Evolutionary conservation across 2,797 vertebrate genomes (phyloP).

Genomic region (Brachymystax lenok): DNA sequence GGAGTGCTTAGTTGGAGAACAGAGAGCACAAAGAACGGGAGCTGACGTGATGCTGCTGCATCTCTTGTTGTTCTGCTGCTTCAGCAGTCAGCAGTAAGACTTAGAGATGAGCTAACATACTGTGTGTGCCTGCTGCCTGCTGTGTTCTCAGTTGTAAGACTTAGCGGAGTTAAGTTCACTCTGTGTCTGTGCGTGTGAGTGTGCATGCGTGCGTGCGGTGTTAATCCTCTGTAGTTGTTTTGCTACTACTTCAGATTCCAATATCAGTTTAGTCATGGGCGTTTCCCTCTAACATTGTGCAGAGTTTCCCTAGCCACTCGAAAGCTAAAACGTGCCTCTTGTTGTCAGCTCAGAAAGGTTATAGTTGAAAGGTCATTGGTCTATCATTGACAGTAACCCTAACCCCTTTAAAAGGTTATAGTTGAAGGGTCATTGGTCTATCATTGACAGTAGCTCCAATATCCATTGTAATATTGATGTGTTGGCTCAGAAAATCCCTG

Average conservation of each 20-base stretch:
- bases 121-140: not conserved
- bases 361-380: not conserved
- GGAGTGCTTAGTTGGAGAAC: not conserved
- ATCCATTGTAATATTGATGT: no score
- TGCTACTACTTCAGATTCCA: conserved; percentile 1
- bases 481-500: no score
- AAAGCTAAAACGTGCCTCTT: not conserved
- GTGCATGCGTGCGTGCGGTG: not conserved
- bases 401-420: no score
- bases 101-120: conserved; percentile 12
- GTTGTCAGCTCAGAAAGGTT: not conserved
- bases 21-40: not conserved
- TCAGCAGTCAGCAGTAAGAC: conserved; percentile 16
- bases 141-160: not conserved
- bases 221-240: not conserved
- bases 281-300: not conserved
- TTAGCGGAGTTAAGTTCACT: no score
- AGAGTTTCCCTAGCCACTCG: not conserved
- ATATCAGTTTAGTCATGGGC: not conserved
- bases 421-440: no score
- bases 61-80: conserved; percentile 2
- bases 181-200: not conserved
- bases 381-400: no score
- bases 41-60: not conserved
- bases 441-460: no score